Evolutionary conservation across 1,140 invertebrate genomes (phyloP).

Genomic region (Elymnias hypermnestra): DNA sequence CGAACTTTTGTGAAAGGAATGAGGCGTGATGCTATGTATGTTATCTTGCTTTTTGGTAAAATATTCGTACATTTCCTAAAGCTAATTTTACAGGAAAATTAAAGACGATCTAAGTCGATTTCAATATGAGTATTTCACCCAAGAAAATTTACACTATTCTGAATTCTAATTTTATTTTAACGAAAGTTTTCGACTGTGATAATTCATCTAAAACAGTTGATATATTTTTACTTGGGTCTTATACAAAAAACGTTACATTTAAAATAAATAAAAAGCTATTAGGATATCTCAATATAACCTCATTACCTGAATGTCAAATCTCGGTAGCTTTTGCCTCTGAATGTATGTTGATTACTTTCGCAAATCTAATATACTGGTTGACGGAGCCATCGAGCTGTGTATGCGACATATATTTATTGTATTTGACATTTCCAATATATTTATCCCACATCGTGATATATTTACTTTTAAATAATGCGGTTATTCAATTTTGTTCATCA

Average conservation of each 20-base stretch:
- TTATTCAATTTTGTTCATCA: neutral
- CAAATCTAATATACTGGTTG: constrained; percentile 8
- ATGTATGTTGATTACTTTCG: constrained; percentile 16
- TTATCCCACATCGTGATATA: too few species aligned
- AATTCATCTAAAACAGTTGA: neutral
- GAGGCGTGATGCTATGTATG: too few species aligned
- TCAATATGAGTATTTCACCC: too few species aligned
- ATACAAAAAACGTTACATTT: neutral
- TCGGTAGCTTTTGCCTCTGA: constrained; percentile 10
- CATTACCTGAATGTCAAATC: constrained; percentile 13
- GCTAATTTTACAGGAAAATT: too few species aligned
- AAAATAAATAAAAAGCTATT: neutral
- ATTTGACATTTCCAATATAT: constrained; percentile 3
- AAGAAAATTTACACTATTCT: too few species aligned
- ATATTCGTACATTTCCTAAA: too few species aligned
- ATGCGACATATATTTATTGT: neutral
- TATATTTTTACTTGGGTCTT: neutral
- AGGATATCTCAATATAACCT: constrained; percentile 3
- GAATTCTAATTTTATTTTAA: neutral
- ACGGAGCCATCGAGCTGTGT: constrained; percentile 2
- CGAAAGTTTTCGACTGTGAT: neutral
- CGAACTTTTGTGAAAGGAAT: too few species aligned
- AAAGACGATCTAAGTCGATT: too few species aligned
- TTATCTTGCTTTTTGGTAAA: too few species aligned
- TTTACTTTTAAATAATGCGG: neutral